These are phyloP conservation scores for Stichodactyla mertensii DNA, from an alignment of 64 coral and sea anemone species.

Conservation along the genomic window DNA sequence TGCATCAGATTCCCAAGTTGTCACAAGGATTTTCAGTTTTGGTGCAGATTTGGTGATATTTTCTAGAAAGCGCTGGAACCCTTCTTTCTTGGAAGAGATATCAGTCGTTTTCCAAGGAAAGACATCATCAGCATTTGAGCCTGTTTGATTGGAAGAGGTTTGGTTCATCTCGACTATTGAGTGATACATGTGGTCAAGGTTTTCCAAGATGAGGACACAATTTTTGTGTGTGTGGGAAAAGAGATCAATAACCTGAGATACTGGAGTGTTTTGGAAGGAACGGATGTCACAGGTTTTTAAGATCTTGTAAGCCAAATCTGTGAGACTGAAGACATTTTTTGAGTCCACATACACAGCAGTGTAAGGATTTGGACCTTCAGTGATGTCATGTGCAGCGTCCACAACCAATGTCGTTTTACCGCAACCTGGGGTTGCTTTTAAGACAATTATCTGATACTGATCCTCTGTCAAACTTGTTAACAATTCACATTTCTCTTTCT, in stretches of 20 bases:
- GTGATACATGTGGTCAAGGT: slow-evolving; percentile 1
- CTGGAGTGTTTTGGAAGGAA: not conserved
- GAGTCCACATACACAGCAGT: slow-evolving; percentile 3
- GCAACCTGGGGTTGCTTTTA: not conserved
- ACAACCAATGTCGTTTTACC: slow-evolving; percentile 10
- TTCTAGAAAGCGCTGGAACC: not conserved
- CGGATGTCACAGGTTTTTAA: not conserved
- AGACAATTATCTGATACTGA: not conserved
- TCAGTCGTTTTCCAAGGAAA: not conserved
- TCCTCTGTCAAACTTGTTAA: not conserved
- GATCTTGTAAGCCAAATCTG: slow-evolving; percentile 8
- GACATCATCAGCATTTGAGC: not conserved
- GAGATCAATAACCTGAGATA: not conserved
- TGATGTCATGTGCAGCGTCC: slow-evolving; percentile 3
- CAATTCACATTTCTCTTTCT: not conserved
- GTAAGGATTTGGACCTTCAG: not conserved
- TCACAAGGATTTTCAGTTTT: not conserved
- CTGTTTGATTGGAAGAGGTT: not conserved
- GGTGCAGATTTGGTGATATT: not conserved
- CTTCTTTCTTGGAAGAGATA: not conserved
- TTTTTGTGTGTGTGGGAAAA: not conserved
- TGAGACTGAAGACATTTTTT: not conserved
- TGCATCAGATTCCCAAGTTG: not conserved
- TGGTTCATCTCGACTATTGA: not conserved
- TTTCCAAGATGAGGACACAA: not conserved